Base-by-base conservation (phyloP, 2,888 invertebrate species). In the Balanococcus diminutus region DNA sequence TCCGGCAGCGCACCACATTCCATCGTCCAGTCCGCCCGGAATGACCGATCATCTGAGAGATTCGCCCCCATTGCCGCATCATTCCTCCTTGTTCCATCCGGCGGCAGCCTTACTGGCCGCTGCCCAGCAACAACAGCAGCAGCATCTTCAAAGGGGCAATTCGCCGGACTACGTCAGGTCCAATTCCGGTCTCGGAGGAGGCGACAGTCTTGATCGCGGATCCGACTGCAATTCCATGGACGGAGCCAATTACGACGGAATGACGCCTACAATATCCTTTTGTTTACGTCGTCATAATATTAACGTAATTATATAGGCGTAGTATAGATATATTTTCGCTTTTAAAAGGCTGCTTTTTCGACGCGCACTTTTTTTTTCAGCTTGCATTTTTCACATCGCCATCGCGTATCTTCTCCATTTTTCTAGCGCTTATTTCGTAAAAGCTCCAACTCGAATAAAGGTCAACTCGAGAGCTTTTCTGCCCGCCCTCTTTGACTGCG, bases 191-290 rank as follows among this genome's bases (percentile, higher is more conserved):
- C 87, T 90, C 79, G 90, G 90, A 84, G 89, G 91, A 82, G 85
- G 39, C 32, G 96, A 96, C 92, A 93, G 94, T 90, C 95, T 94
- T 89, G 96, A 96, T 91, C 93, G 95, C 87, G 94, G 94, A 90
- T 96, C 96, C 88, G 96, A 96, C 92, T 96, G 96, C 92, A 96
- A 96, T 92, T 95, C 96, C 89, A 96, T 94, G 87, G 96, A 96
- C 90, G 83, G 83, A 1, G 83, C 51, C 0, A 11, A 32, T 0
- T 96, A 96, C 92, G 97, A 96, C 91, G 96, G 96, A 91, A 93
- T 96, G 92, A 95, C 96, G 92, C 96, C 96, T 94, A 96, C 96
- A 93, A 96, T 97, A 96, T 96, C 96, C 95, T 96, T 96, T 96
- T 93, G 67, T 67, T 67, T 28, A 81, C 87, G 36, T 46, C 56